These are phyloP conservation scores for Phycodurus eques DNA, from an alignment of 2,113 vertebrate species.

Conservation along the genomic window DNA sequence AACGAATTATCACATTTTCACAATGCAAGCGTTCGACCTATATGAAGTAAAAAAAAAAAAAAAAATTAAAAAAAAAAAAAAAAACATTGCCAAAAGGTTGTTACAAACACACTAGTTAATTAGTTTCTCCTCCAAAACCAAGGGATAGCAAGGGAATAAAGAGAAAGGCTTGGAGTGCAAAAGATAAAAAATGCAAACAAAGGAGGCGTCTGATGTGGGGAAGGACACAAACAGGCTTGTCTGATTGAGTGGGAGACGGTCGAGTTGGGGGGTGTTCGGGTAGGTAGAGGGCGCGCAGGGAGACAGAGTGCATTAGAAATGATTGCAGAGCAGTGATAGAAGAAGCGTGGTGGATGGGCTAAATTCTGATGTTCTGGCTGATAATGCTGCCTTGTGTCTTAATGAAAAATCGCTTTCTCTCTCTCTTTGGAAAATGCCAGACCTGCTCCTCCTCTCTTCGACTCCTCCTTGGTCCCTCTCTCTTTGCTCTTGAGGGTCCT, in stretches of 20 bases:
- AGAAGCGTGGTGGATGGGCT: conserved; percentile 29
- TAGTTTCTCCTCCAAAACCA: neutral
- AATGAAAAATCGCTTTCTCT: conserved; percentile 47
- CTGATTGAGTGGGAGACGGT: conserved; percentile 34
- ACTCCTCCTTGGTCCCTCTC: conserved; percentile 15
- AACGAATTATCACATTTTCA: neutral
- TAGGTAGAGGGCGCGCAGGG: conserved; percentile 6
- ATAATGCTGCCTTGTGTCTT: conserved; percentile 50
- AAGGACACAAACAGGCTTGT: conserved; percentile 30
- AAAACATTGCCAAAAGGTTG: neutral
- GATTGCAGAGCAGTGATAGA: conserved; percentile 39
- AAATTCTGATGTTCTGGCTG: conserved; percentile 56
- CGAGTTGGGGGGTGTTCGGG: conserved; percentile 3
- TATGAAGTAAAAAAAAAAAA: neutral
- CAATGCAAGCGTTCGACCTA: conserved; percentile 8
- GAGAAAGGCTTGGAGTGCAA: conserved; percentile 10
- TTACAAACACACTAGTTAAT: conserved; percentile 3
- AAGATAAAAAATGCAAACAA: conserved; percentile 21
- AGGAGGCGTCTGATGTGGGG: conserved; percentile 17
- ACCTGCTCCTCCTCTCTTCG: neutral
- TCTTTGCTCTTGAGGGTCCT: conserved; percentile 35
- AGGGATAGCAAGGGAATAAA: neutral
- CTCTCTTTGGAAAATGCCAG: conserved; percentile 33
- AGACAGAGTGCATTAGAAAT: conserved; percentile 43
- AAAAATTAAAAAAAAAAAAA: neutral